Evolutionary conservation across 1,140 invertebrate genomes (phyloP).

Genomic region (Pristionchus pacificus): DNA sequence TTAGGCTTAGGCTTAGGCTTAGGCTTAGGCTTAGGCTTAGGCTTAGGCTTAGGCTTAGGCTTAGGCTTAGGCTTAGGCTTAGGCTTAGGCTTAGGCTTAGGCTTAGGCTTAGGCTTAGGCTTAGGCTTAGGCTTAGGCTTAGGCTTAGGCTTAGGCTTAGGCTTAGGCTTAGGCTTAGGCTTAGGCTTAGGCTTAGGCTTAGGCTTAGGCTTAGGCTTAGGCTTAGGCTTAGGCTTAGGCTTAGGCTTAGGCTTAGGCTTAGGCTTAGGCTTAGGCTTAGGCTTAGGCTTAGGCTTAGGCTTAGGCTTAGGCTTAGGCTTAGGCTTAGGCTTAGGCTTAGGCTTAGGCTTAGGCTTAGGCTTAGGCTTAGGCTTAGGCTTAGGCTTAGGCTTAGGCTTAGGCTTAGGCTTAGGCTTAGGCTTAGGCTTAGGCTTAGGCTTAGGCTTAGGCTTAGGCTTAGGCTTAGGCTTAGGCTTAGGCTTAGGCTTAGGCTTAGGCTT

Average conservation of each 20-base stretch:
- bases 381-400: conserved; percentile 15
- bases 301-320: conserved; percentile 20
- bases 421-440: conserved; percentile 24
- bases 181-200: conserved; percentile 20
- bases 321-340: conserved; percentile 19
- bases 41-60: conserved; percentile 19
- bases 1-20: conserved; percentile 20
- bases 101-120: conserved; percentile 19
- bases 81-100: conserved; percentile 18
- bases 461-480: conserved; percentile 22
- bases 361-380: conserved; percentile 21
- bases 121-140: conserved; percentile 20
- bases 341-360: conserved; percentile 13
- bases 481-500: conserved; percentile 20
- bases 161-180: conserved; percentile 19
- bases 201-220: conserved; percentile 18
- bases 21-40: conserved; percentile 18
- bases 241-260: conserved; percentile 19
- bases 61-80: conserved; percentile 20
- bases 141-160: conserved; percentile 18
- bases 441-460: conserved; percentile 5
- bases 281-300: conserved; percentile 17
- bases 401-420: conserved; percentile 17
- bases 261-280: conserved; percentile 6
- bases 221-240: conserved; percentile 5